A percentile compares a stretch with the other conserved stretches of the same genome.
These are phyloP conservation scores for Solen grandis DNA, from an alignment of 1,140 invertebrate species.

Conservation along the genomic window DNA sequence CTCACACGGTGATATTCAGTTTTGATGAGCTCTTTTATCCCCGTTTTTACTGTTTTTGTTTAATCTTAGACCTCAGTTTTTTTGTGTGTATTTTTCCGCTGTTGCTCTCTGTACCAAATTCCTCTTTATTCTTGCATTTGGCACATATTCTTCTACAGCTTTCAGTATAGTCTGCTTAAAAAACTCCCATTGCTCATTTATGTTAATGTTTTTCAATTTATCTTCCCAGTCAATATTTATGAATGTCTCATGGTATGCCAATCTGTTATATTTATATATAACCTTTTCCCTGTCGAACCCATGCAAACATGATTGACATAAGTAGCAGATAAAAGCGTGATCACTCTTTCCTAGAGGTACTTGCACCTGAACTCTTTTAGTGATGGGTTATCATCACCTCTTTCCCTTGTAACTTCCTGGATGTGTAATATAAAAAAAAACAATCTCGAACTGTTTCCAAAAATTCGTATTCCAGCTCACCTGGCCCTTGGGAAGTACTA, in stretches of 20 bases:
- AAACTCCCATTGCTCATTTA: too few relatives aligned
- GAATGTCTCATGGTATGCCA: background rate
- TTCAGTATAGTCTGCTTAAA: too few relatives aligned
- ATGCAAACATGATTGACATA: background rate
- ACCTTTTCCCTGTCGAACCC: background rate
- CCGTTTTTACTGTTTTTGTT: too few relatives aligned
- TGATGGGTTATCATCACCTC: background rate
- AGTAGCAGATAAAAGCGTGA: background rate
- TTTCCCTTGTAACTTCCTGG: background rate
- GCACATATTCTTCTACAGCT: too few relatives aligned
- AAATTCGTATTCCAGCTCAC: constrained; percentile 8
- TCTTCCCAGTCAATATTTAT: constrained; percentile 13
- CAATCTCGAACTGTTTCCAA: constrained; percentile 7
- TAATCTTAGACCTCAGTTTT: too few relatives aligned
- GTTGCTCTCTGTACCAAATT: too few relatives aligned
- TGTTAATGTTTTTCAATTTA: too few relatives aligned
- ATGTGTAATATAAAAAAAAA: constrained; percentile 7
- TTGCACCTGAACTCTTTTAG: background rate
- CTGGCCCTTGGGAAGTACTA: background rate
- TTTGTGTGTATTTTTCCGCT: too few relatives aligned
- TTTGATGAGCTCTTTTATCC: background rate
- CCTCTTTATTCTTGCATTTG: too few relatives aligned
- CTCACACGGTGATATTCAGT: background rate
- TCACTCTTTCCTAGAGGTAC: constrained; percentile 24
- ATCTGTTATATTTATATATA: constrained; percentile 1